A percentile compares a stretch with the other conserved stretches of the same genome.
These are phyloP conservation scores for Diacarnus erythraeanus DNA, from an alignment of 37 sponge, comb jelly and placozoan species.

Conservation along the genomic window DNA sequence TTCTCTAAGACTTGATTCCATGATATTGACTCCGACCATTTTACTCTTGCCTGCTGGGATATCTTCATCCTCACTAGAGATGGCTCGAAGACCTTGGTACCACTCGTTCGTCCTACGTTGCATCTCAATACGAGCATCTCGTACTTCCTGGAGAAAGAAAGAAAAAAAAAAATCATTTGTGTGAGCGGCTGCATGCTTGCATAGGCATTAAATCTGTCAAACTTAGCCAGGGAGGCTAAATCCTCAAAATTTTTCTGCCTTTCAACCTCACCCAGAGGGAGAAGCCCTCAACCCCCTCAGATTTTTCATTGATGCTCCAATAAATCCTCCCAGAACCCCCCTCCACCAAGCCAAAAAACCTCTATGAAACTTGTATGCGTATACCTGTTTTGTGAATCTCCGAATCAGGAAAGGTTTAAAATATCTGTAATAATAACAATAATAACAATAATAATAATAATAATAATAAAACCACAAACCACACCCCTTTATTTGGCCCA, in stretches of 20 bases:
- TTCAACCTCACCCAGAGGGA: too few relatives aligned
- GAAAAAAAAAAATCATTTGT: neutral
- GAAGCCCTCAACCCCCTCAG: too few relatives aligned
- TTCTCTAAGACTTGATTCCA: conserved; percentile 4
- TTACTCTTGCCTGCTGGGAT: neutral
- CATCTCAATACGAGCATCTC: conserved; percentile 72
- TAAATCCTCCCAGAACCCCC: too few relatives aligned
- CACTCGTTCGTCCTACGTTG: conserved; percentile 72
- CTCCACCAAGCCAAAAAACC: too few relatives aligned
- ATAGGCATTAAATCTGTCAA: too few relatives aligned
- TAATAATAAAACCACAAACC: too few relatives aligned
- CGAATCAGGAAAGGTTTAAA: conserved; percentile 64
- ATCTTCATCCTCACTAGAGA: conserved; percentile 43
- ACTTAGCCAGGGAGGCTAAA: neutral
- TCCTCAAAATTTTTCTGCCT: too few relatives aligned
- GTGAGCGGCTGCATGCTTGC: neutral
- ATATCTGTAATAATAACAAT: conserved; percentile 49
- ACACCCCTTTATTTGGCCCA: neutral
- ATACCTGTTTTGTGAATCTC: conserved; percentile 58
- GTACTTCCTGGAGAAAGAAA: conserved; percentile 58
- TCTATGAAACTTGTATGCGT: too few relatives aligned
- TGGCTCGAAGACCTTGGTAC: conserved; percentile 66
- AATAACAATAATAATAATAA: too few relatives aligned
- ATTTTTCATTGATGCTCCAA: too few relatives aligned
- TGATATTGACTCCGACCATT: neutral